phyloP scores from a whole-genome alignment of 1,140 invertebrate species.

The Campoletis sonorensis region DNA sequence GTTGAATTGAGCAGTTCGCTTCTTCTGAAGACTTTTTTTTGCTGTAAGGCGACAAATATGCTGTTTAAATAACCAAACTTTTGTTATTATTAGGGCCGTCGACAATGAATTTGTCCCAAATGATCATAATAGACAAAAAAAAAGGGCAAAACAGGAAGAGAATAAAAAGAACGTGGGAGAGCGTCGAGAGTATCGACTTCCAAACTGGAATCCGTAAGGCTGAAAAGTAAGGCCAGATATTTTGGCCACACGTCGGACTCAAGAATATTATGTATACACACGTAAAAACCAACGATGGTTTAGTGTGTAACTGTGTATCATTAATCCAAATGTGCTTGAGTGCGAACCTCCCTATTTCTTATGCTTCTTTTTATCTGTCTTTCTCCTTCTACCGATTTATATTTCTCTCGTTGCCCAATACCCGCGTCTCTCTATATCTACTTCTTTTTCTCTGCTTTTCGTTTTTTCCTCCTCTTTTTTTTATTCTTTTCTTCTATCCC shows the following conservation, averaged over 20 bases:
- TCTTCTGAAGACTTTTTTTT: no score
- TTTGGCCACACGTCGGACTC: neutral
- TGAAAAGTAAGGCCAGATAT: neutral
- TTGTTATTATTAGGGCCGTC: no score
- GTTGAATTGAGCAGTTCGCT: no score
- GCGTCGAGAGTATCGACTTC: neutral
- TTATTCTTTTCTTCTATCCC: neutral
- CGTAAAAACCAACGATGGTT: neutral
- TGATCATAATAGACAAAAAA: neutral
- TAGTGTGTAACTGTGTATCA: neutral
- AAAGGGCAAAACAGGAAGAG: neutral
- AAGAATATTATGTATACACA: neutral
- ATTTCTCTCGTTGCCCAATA: neutral
- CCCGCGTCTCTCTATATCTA: neutral
- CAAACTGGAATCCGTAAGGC: neutral
- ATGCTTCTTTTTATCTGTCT: neutral
- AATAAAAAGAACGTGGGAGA: neutral
- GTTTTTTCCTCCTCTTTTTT: neutral
- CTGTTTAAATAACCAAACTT: no score
- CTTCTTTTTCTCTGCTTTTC: neutral
- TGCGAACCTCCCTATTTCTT: neutral
- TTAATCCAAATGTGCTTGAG: neutral
- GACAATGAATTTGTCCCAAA: slow-evolving; percentile 36
- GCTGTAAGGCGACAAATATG: no score
- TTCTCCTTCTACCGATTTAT: neutral